Conservation (phyloP, 2,113 vertebrate genomes). For the Phalacrocorax carbo region DNA sequence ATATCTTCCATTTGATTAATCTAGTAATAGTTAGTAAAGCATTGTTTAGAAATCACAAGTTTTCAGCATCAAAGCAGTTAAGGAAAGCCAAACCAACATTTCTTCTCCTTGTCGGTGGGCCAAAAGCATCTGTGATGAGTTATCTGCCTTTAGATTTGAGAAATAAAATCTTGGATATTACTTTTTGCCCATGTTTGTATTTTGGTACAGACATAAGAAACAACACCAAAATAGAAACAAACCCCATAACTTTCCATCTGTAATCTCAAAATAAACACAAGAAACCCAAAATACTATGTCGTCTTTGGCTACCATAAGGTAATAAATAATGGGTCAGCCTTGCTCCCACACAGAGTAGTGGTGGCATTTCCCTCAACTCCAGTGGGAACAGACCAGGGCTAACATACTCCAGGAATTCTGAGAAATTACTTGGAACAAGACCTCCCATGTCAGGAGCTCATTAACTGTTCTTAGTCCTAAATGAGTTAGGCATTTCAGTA, state of each 20-base stretch:
- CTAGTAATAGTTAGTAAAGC: not conserved
- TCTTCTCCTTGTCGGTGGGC: not conserved
- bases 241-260: not conserved
- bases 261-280: slow-evolving; percentile 10
- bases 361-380: not conserved
- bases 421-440: slow-evolving; percentile 49
- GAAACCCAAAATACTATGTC: not conserved
- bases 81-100: not conserved
- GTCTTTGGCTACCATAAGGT: not conserved
- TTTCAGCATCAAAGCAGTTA: not conserved
- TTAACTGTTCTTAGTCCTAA: slow-evolving; percentile 25
- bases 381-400: not conserved
- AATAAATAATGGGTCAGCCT: not conserved
- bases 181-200: not conserved
- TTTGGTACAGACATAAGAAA: not conserved
- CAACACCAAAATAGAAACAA: slow-evolving; percentile 22
- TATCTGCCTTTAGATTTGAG: not conserved
- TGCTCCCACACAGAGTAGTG: not conserved
- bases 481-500: slow-evolving; percentile 33
- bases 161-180: not conserved
- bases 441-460: not conserved
- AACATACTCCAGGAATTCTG: slow-evolving; percentile 33
- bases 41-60: not conserved
- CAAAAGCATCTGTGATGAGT: not conserved
- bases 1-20: not conserved